phyloP scores from a whole-genome alignment of 2,888 invertebrate species.

The Callinectes sapidus region DNA sequence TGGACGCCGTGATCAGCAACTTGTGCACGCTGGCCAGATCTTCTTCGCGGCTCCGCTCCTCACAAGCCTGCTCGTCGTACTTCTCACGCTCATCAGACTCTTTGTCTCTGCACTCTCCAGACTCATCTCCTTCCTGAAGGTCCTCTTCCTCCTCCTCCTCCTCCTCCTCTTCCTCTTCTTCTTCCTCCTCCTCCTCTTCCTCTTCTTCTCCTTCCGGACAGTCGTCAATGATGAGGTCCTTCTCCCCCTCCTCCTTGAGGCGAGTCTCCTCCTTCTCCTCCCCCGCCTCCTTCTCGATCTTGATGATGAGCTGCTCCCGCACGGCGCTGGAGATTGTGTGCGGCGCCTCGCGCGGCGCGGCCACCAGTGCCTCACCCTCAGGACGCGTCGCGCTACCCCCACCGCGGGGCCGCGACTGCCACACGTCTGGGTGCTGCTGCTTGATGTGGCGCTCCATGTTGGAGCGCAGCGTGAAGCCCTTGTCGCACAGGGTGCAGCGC shows the following conservation, averaged over 20 bases:
- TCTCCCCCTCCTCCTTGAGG: conserved; percentile 57
- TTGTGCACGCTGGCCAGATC: conserved; percentile 88
- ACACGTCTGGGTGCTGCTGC: conserved; percentile 93
- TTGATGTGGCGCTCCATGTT: conserved; percentile 97
- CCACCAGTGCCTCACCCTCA: conserved; percentile 80
- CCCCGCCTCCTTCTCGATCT: conserved; percentile 58
- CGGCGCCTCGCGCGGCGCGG: conserved; percentile 78
- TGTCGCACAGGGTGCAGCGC: conserved; percentile 92
- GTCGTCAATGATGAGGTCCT: conserved; percentile 84
- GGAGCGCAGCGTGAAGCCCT: conserved; percentile 89
- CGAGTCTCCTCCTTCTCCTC: conserved; percentile 78
- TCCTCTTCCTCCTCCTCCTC: conserved; percentile 73
- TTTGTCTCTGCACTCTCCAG: conserved; percentile 58
- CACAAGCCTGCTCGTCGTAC: conserved; percentile 72
- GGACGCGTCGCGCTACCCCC: conserved; percentile 74
- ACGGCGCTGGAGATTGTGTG: conserved; percentile 54
- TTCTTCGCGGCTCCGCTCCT: conserved; percentile 73
- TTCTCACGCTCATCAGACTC: conserved; percentile 60
- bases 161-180: conserved; percentile 56
- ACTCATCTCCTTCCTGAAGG: conserved; percentile 74
- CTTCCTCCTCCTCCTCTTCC: conserved; percentile 64
- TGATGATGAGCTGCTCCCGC: conserved; percentile 63
- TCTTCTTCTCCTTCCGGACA: conserved; percentile 76
- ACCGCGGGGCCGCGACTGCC: conserved; percentile 81
- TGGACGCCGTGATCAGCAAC: conserved; percentile 85